Evolutionary conservation across 2,113 vertebrate genomes (phyloP).

Genomic region (Empidonax traillii): DNA sequence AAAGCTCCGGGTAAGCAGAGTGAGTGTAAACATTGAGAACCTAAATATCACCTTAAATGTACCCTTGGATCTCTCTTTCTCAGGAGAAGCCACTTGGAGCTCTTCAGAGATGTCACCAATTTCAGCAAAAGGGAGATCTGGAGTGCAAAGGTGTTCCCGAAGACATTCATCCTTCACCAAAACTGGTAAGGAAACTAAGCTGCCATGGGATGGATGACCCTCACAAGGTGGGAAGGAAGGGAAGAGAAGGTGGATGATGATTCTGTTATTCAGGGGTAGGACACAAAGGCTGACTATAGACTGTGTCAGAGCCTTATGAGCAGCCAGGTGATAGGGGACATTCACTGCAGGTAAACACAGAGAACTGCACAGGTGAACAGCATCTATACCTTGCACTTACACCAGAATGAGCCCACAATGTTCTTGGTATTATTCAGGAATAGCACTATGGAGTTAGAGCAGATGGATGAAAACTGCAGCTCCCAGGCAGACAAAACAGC

Average conservation of each 20-base stretch:
- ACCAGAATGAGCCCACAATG: background rate
- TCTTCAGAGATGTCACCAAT: background rate
- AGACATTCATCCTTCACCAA: background rate
- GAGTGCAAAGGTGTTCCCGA: background rate
- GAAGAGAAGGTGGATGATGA: background rate
- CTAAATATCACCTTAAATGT: background rate
- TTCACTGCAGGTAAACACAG: background rate
- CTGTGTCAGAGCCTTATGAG: background rate
- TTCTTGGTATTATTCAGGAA: background rate
- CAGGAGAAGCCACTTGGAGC: background rate
- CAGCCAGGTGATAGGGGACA: background rate
- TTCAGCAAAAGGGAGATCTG: background rate
- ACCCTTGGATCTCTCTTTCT: background rate
- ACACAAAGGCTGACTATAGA: background rate
- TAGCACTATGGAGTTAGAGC: background rate
- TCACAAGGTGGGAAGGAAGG: background rate
- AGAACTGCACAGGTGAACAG: background rate
- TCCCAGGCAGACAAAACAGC: background rate
- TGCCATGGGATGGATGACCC: background rate
- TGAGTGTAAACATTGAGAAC: background rate
- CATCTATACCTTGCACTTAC: background rate
- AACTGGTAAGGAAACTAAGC: background rate
- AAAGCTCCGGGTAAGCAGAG: background rate
- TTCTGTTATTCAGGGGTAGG: background rate
- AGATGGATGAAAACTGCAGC: background rate